Evolutionary conservation across 2,113 vertebrate genomes (phyloP), one percentile per base, ranked within the genome.

Genomic region (Carettochelys insculpta): DNA sequence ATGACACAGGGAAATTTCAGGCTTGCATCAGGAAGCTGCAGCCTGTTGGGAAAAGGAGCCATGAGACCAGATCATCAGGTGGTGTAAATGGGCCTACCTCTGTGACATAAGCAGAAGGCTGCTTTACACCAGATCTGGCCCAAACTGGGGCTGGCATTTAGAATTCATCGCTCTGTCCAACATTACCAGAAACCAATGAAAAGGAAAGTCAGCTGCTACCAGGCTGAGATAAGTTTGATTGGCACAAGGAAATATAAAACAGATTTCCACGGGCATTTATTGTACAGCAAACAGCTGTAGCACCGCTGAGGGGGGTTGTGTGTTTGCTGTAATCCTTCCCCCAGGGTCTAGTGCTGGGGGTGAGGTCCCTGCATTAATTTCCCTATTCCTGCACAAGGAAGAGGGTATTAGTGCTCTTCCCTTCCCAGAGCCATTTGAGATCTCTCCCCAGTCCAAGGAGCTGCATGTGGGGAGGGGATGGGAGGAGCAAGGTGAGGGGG

Each of bases 141-240:
- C 6, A 11, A 24, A 27, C 11, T 11, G 31, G n/a, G 11, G 48
- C 14, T 50, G 48, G 11, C 14, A 51, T 45, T 75, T 16, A 43
- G 25, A 27, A 25, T 75, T 45, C 45, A 73, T 4, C 3, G 14
- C 3, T 73, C 0, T 1, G 9, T 77, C 71, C 52, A 54, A 34
- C 7, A n/a, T 43, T 79, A 29, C 22, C 27, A 65, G 82, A 75
- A 82, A 61, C 45, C 41, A 61, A 65, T 14, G 3, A 8, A 19
- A 61, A 76, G 17, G 75, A 19, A 13, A 3, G 10, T 73, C 31
- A 77, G 27, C 52, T 73, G 22, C 47, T 73, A 24, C 41, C 58
- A 34, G 51, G 41, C 29, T 34, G 5, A n/a, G 0, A 0, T 38
- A 11, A 6, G 19, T 8, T 47, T 41, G 25, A 24, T 65, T n/a